Base-by-base conservation (phyloP, 2,113 vertebrate genomes). In the Toxostoma redivivum region DNA sequence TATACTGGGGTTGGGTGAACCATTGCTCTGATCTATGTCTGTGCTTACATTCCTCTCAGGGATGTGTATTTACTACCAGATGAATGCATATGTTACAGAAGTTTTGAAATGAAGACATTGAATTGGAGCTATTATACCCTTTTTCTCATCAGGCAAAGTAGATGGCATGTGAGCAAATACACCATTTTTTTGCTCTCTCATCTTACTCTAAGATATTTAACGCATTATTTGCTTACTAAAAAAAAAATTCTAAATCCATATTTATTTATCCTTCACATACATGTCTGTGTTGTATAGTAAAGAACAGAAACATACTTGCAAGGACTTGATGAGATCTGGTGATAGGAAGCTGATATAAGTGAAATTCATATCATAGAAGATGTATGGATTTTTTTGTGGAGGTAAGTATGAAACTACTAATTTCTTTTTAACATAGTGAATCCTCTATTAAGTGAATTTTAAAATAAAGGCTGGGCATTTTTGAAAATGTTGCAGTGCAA, bases 321-420 rank as follows among this genome's bases (percentile, higher is more conserved):
- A 77, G 16, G 30, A 47, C 19, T 35, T 53, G 9, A 51, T 60
- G 18, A 81, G 15, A 10, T 24, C 18, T 51, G 44, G 25, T 64
- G 21, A 48, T 3, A 67, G 4, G 15, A 76, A 67, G 6, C 13
- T 54, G 28, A 37, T 40, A 22, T 9, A 62, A 79, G 10, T 12
- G 16, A 50, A 92, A 64, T 71, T 48, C 7, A 2, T 10, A 77
- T 16, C 12, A 69, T 9, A 56, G 65, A 65, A 83, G 14, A 73
- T 9, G 1, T 35, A 51, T 4, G 3, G 11, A 5, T 0, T 2
- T 57, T 35, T 80, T 12, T 1, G 7, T 28, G 20, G 6, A 9
- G 1, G 1, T 35, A 86, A 65, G 9, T 76, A 23, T 67, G 1
- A 58, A 20, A 40, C 77, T 5, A 13, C 13, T 33, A 20, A 12